phyloP scores from a whole-genome alignment of 2,888 invertebrate genomes.

The Conus canariensis region DNA sequence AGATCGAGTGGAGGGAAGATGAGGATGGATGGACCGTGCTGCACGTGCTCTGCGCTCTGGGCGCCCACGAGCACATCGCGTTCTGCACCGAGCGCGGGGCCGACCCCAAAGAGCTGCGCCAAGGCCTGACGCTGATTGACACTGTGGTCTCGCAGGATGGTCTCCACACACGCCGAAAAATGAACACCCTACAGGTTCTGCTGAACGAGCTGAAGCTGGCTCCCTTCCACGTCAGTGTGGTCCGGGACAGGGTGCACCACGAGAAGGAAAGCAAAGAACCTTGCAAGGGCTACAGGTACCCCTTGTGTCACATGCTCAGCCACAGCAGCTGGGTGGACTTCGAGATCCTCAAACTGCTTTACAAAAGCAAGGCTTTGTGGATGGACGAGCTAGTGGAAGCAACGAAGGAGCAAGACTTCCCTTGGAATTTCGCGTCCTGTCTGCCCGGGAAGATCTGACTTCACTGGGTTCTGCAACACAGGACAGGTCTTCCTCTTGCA shows the following conservation, averaged over 20 bases:
- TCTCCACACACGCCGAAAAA: neutral
- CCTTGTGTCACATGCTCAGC: neutral
- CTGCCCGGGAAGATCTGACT: no score
- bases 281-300: neutral
- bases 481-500: no score
- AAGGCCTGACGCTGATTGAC: neutral
- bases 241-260: neutral
- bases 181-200: neutral
- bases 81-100: neutral
- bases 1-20: neutral
- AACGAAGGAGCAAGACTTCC: no score
- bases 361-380: neutral
- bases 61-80: neutral
- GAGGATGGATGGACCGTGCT: neutral
- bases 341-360: neutral
- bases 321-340: neutral
- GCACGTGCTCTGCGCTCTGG: constrained; percentile 8
- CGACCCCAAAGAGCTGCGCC: neutral
- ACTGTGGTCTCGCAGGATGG: neutral
- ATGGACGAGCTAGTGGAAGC: neutral
- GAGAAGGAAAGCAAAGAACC: neutral
- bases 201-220: neutral
- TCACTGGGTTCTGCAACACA: no score
- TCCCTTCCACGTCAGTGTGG: neutral
- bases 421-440: no score